Base-by-base conservation (phyloP, 2,113 vertebrate species). In the Siniperca chuatsi region DNA sequence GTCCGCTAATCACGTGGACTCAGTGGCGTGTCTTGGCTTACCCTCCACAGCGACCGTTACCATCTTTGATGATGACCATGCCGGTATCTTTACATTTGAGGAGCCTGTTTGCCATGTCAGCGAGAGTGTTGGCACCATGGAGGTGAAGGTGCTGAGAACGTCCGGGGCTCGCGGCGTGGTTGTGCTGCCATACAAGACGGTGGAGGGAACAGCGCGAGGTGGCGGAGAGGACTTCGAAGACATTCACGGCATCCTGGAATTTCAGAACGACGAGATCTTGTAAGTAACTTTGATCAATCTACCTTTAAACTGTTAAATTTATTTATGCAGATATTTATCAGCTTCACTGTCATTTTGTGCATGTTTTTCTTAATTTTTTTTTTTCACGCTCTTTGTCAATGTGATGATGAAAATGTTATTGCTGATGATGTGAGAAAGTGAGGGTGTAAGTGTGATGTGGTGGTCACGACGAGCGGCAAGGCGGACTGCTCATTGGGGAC, bases 261-360 rank as follows among this genome's bases (percentile, higher is more conserved):
- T 99, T 95, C 98, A 99, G 95, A 99, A 99, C 0, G 98, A 99
- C 9, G 98, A 99, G 91, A 99, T 99, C 93, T 97, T 99, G 98
- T 99, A 96, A 99, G 98, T 99, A 75, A 67, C n/a, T 48, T 42
- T 55, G 21, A 42, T 62, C 55, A 52, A 25, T 71, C 37, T 54
- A 33, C 18, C 29, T 73, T 54, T 73, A 48, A 50, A 33, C 9
- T 66, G 21, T 57, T 35, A 13, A 5, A 21, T 48, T n/a, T 57
- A 35, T 69, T 70, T 3, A n/a, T 70, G 50, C 67, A 71, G 44
- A 75, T 73, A 68, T 68, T 50, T 50, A 46, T 71, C 13, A 48
- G 69, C 61, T 66, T 66, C 8, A 46, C 4, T 71, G 35, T 84
- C 52, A 70, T 48, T 44, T 13, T 83, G n/a, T 6, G 15, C n/a